These are phyloP conservation scores for Meandrina meandrites DNA, from an alignment of 92 coral and sea anemone genomes.

Conservation along the genomic window DNA sequence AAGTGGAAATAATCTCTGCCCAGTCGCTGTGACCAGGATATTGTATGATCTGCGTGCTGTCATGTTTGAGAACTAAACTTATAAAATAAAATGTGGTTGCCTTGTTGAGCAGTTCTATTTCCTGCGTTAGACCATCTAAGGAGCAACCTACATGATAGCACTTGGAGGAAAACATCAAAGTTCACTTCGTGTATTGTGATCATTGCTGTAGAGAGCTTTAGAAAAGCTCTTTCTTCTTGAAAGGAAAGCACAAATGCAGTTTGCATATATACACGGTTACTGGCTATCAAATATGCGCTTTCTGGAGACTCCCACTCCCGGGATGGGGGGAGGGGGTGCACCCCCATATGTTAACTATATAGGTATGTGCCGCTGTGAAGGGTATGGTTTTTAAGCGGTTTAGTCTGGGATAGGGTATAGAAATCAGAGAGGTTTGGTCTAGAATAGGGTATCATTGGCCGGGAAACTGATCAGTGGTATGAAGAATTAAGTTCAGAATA, in stretches of 20 bases:
- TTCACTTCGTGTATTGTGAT: neutral
- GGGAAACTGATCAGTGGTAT: too few species aligned
- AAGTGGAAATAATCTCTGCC: slow-evolving; percentile 39
- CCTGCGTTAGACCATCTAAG: neutral
- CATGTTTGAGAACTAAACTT: neutral
- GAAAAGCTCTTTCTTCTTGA: neutral
- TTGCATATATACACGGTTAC: too few species aligned
- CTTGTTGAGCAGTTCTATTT: neutral
- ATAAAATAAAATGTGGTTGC: neutral
- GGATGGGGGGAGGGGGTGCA: too few species aligned
- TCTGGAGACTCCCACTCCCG: too few species aligned
- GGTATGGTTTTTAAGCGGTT: too few species aligned
- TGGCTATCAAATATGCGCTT: too few species aligned
- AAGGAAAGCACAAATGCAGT: neutral
- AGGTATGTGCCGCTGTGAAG: too few species aligned
- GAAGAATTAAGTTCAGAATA: too few species aligned
- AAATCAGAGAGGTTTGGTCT: too few species aligned
- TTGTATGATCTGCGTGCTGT: neutral
- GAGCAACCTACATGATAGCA: neutral
- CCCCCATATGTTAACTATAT: too few species aligned
- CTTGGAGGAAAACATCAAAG: neutral
- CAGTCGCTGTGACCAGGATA: neutral
- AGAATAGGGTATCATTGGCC: too few species aligned
- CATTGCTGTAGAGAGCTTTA: neutral
- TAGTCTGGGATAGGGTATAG: too few species aligned